Base-by-base conservation (phyloP, 2,888 invertebrate genomes). In the Anaspis maculata region DNA sequence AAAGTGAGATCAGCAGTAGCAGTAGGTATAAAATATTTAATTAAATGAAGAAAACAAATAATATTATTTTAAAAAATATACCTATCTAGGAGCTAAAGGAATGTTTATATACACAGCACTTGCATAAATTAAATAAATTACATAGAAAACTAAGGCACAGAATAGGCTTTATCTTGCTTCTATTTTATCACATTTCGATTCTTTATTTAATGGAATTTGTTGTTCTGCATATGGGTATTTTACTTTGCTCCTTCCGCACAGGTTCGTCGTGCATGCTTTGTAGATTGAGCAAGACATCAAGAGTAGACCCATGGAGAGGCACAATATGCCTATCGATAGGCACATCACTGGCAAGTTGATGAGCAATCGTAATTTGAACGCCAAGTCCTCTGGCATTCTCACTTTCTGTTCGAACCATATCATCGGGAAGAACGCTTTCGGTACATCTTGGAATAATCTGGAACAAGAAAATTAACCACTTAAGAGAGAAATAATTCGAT, bases 321-420 rank as follows among this genome's bases (percentile, higher is more conserved):
- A 33, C 11, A 45, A 27, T 13, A 41, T 44, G 4, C 55, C 52
- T 6, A 46, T 26, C 11, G 46, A 39, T 6, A 43, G 24, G 26
- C 49, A 50, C 13, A 56, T 52, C 11, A 41, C 32, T 24, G 80
- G 67, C 0, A 79, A 66, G 40, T 63, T 49, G 1, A 74, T 53
- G 9, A 77, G 50, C 9, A 67, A 45, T 34, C 63, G 67, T 11
- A 87, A 56, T 29, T 76, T 72, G 0, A 61, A 55, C 0, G 74
- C 66, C 30, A 83, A 55, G 0, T 70, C 63, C 0, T 73, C 68
- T 0, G 76, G 73, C 1, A 83, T 67, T n/a, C 63, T 59, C 1
- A 79, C 81, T 35, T 68, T 71, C 55, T 87, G 77, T 51, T 83
- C 77, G 48, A 87, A 81, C 85, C 87, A 87, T 38, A 87, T 71